These are phyloP conservation scores for Leucophora obtusa DNA, from an alignment of 2,888 invertebrate species.

Conservation along the genomic window DNA sequence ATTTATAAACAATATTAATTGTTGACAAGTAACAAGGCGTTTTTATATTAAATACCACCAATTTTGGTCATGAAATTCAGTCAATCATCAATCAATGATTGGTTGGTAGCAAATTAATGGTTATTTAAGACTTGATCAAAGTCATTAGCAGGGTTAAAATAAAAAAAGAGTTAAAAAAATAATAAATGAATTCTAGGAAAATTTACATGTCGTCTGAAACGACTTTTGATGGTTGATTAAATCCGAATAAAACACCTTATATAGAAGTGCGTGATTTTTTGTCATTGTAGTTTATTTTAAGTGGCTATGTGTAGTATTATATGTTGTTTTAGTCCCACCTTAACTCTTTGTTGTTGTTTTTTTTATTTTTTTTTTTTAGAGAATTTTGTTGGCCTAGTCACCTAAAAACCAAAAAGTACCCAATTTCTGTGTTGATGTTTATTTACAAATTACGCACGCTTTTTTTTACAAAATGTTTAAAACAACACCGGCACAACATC, in stretches of 20 bases:
- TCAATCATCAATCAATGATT: background rate
- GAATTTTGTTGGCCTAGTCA: slow-evolving; percentile 38
- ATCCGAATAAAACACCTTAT: background rate
- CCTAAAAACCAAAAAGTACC: slow-evolving; percentile 34
- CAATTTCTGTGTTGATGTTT: background rate
- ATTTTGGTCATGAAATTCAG: background rate
- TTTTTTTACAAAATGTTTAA: background rate
- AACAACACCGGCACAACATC: slow-evolving; percentile 19
- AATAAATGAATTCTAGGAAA: background rate
- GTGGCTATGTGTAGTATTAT: background rate
- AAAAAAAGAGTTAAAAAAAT: background rate
- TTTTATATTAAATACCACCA: background rate
- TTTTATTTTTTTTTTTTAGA: background rate
- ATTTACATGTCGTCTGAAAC: background rate
- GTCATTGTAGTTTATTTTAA: slow-evolving; percentile 8
- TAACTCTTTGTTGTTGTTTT: slow-evolving; percentile 15
- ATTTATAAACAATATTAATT: slow-evolving; percentile 18
- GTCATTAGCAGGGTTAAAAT: slow-evolving; percentile 23
- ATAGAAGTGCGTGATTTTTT: slow-evolving; percentile 1
- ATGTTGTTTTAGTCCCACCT: slow-evolving; percentile 16
- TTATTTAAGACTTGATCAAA: background rate
- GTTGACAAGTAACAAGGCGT: slow-evolving; percentile 22
- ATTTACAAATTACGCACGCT: background rate
- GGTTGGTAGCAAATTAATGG: slow-evolving; percentile 9
- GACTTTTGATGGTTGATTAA: background rate